These are phyloP conservation scores for Choloepus didactylus DNA, from an alignment of 2,797 vertebrate species.

Conservation along the genomic window DNA sequence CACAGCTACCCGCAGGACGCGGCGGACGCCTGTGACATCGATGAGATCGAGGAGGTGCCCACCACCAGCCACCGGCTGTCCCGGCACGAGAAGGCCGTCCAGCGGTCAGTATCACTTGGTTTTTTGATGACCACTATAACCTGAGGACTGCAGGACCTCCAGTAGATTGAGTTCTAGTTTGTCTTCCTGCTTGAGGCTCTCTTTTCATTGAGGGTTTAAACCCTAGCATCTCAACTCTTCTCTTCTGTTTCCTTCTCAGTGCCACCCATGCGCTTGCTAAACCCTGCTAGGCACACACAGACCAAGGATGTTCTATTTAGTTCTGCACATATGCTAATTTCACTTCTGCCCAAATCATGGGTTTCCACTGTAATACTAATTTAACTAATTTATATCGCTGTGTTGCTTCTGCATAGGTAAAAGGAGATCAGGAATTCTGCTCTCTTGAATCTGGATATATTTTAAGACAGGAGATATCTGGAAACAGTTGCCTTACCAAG, in stretches of 20 bases:
- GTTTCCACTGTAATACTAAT: neutral
- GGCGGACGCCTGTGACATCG: slow-evolving; percentile 95
- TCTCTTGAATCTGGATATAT: neutral
- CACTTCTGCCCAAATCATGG: neutral
- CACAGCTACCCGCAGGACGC: slow-evolving; percentile 99
- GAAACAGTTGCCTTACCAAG: slow-evolving; percentile 60
- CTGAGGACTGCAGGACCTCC: slow-evolving; percentile 87
- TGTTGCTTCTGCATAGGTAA: slow-evolving; percentile 55
- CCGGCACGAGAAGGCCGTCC: slow-evolving; percentile 98
- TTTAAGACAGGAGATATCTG: slow-evolving; percentile 42
- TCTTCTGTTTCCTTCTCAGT: slow-evolving; percentile 44
- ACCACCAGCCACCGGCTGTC: slow-evolving; percentile 99
- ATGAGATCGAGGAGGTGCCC: slow-evolving; percentile 98
- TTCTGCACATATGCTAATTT: neutral
- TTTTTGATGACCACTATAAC: slow-evolving; percentile 92
- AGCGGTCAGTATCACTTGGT: slow-evolving; percentile 99
- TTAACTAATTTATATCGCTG: neutral
- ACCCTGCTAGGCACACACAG: slow-evolving; percentile 75
- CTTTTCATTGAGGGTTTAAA: slow-evolving; percentile 74
- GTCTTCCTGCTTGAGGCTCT: slow-evolving; percentile 69
- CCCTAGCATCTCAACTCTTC: slow-evolving; percentile 71
- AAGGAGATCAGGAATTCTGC: slow-evolving; percentile 62
- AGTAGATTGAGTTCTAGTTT: slow-evolving; percentile 80
- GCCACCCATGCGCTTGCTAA: slow-evolving; percentile 2
- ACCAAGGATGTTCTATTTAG: slow-evolving; percentile 40